Base-by-base conservation (phyloP, 2,113 vertebrate genomes). In the Delphinapterus leucas region DNA sequence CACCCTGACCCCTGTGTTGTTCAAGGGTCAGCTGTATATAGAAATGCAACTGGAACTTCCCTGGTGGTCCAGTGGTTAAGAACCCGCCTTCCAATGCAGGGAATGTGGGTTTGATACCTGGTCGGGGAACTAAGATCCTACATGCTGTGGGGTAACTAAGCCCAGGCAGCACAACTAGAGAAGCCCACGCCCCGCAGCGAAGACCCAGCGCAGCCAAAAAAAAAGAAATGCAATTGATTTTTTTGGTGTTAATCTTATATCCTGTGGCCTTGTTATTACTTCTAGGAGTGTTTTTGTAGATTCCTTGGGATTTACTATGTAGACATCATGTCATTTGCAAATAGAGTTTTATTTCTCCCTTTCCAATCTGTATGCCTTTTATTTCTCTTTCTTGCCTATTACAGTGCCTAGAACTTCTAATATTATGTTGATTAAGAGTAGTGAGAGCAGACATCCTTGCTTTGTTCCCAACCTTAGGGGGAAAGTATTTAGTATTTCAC, bases 271-370 rank as follows among this genome's bases (percentile, higher is more conserved):
- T 77, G 33, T 92, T 93, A 67, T 68, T 85, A 85, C 13, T 85
- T 86, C 61, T 11, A 28, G 60, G n/a, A 77, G 14, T 55, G 36
- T 58, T 93, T 85, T 67, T 26, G 14, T 44, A 65, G 21, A 65
- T 77, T 67, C 33, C 14, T 85, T 77, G 60, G 60, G n/a, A 93
- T 86, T 86, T 85, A 44, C 28, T 18, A 53, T 71, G 21, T 49
- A 81, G 84, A 71, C 55, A 81, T n/a, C 33, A 84, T 65, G n/a
- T 73, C 65, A 94, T 88, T 88, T 80, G 55, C 65, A 94, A 88
- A 58, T n/a, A 93, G 18, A 84, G 53, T 94, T 81, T 73, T 87
- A 70, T 80, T 80, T 70, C 33, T 63, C 21, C 28, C 17, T 81
- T 88, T 73, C 38, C 53, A 61, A 67, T 65, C 60, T 67, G 25